Percentiles rank a stretch among this genome's conserved stretches.
phyloP scores from a whole-genome alignment of 2,888 invertebrate species.

The Andrena flavipes region DNA sequence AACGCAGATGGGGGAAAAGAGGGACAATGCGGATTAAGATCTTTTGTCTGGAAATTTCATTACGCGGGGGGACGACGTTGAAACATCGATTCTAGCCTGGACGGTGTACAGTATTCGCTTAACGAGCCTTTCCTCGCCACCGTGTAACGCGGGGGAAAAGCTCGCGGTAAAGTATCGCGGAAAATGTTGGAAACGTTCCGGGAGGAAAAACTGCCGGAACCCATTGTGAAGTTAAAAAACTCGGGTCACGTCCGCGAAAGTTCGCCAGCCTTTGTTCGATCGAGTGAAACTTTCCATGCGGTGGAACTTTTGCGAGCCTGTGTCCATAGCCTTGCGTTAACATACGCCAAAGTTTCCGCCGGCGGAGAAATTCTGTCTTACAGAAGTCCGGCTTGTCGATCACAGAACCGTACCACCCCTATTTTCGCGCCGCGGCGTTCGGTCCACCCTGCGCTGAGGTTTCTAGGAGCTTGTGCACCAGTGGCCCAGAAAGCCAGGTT shows the following conservation, averaged over 20 bases:
- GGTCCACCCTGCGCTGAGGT: neutral
- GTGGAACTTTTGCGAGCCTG: neutral
- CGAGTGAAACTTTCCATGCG: neutral
- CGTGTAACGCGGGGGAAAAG: neutral
- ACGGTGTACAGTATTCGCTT: neutral
- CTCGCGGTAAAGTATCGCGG: neutral
- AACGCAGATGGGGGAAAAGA: neutral
- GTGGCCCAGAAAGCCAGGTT: conserved; percentile 48
- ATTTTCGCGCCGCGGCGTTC: neutral
- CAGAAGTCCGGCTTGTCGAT: neutral
- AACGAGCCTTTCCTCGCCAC: neutral
- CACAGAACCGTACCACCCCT: neutral
- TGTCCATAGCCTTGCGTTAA: neutral
- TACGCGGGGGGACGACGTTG: neutral
- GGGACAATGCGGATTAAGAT: neutral
- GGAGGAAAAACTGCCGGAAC: neutral
- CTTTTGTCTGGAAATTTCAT: conserved; percentile 3
- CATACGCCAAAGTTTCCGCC: neutral
- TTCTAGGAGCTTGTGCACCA: conserved; percentile 13
- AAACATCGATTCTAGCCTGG: neutral
- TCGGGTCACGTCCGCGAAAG: neutral
- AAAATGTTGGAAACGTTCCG: neutral
- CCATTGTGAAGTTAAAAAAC: neutral
- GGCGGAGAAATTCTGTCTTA: neutral
- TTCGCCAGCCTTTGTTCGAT: neutral